Evolutionary conservation across 1,140 invertebrate genomes (phyloP), one percentile per base, ranked within the genome.

Genomic region (Pissodes strobi): DNA sequence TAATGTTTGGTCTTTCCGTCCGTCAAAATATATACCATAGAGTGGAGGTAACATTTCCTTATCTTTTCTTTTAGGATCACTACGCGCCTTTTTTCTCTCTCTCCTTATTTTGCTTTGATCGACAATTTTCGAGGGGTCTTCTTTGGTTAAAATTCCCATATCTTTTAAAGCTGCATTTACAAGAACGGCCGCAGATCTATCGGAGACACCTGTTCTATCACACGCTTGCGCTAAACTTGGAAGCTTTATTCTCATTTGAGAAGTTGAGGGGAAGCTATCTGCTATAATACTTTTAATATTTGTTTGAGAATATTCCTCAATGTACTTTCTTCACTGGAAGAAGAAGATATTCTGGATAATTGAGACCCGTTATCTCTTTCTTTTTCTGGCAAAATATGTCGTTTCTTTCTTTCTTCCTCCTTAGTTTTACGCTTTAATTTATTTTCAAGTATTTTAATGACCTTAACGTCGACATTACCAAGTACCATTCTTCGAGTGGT

Each of bases 401-500:
- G 6, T 6, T 8, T 34, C 30, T n/a, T 34, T n/a, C 30, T 34
- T 34, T 34, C 30, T n/a, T 34, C 30, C n/a, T 6, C n/a, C n/a
- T 34, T 34, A 34, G 6, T 34, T 34, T 34, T 34, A 34, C 30
- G 30, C 30, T 34, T 34, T n/a, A 34, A 34, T 34, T n/a, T 34
- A 8, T 34, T 34, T 34, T 34, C 30, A n/a, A 34, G 30, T 34
- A 34, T n/a, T 53, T 53, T 53, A 13, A 12, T 53, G 9, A 19
- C 19, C 13, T 30, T 30, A 9, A 13, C 10, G 30, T 30, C 49
- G 12, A 53, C 18, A 10, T 27, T 53, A 2, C 49, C 49, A n/a
- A 53, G 10, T 38, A 34, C 25, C 49, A 51, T 53, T 53, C 30
- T 53, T 53, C 25, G 49, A 9, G 4, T 34, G 3, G 49, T 53